Base-by-base conservation (phyloP, 2,888 invertebrate genomes). In the Chrysolina americana region DNA sequence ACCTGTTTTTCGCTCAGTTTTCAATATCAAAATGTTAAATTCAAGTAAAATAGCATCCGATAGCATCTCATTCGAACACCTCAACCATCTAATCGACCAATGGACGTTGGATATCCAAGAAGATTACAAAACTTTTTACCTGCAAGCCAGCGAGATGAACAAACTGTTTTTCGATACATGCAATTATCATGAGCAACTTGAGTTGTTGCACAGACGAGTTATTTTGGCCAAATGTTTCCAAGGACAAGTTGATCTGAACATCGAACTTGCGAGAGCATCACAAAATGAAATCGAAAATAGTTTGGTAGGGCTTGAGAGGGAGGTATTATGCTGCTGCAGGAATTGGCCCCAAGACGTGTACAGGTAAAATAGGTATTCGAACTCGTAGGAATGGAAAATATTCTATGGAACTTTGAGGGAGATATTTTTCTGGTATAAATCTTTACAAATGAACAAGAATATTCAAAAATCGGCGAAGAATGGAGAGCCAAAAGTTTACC, bases 161-260 rank as follows among this genome's bases (percentile, higher is more conserved):
- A 36, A 59, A 59, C n/a, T 59, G 28, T 17, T 59, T 15, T 36
- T 59, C 28, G 59, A 59, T 1, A 59, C 59, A n/a, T 59, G 59
- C 36, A 28, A 23, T 36, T 59, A 59, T n/a, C 59, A 59, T 11
- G 36, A 59, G n/a, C 23, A 59, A 1, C 59, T 59, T 9, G 28
- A 59, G 8, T 28, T n/a, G 23, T 36, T 59, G 36, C 59, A 59
- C 9, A 59, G n/a, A 4, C 23, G n/a, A n/a, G 15, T 59, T 13
- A 59, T 59, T 59, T 59, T 59, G 36, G 59, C 36, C 59, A 59
- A 59, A 59, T 59, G 59, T 36, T 59, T 59, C 36, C 59, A 59
- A 59, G 59, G 59, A 28, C 59, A 59, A 36, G 36, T 59, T n/a
- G 59, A 59, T 59, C 15, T 59, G 59, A 59, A 59, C 36, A 59